Evolutionary conservation across 2,797 vertebrate genomes (phyloP).

Genomic region (Discoglossus pictus): DNA sequence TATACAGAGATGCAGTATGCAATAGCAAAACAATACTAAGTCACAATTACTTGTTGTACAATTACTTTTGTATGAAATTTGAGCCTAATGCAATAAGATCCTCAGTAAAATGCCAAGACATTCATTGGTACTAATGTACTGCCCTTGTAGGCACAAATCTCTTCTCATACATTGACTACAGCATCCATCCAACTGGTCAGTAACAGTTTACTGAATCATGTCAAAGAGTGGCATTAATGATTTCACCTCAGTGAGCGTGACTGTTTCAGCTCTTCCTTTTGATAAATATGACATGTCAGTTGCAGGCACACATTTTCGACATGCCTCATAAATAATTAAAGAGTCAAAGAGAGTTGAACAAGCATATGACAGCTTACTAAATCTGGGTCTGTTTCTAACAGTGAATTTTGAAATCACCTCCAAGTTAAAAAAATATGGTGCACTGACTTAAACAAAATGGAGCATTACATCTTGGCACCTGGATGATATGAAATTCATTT

Average conservation of each 20-base stretch:
- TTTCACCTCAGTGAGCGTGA: constrained; percentile 39
- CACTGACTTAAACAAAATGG: neutral
- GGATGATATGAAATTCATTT: no score
- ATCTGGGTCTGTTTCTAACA: constrained; percentile 28
- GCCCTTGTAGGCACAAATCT: neutral
- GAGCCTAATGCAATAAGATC: no score
- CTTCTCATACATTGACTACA: constrained; percentile 22
- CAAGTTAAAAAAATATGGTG: constrained; percentile 1
- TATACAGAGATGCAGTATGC: no score
- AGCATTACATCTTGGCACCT: constrained; percentile 1
- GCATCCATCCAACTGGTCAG: constrained; percentile 35
- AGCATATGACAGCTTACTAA: constrained; percentile 36
- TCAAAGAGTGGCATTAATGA: constrained; percentile 31
- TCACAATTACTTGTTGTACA: no score
- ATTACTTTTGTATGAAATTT: no score
- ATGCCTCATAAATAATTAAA: constrained; percentile 44
- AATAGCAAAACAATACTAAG: no score
- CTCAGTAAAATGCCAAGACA: no score
- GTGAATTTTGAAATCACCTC: constrained; percentile 21
- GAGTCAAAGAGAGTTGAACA: constrained; percentile 39
- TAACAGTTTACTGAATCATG: constrained; percentile 38
- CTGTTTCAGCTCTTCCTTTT: constrained; percentile 45
- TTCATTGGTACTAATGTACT: neutral
- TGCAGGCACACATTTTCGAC: constrained; percentile 47
- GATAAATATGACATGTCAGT: constrained; percentile 37